phyloP scores from a whole-genome alignment of 2,113 vertebrate species.

The Eublepharis macularius region DNA sequence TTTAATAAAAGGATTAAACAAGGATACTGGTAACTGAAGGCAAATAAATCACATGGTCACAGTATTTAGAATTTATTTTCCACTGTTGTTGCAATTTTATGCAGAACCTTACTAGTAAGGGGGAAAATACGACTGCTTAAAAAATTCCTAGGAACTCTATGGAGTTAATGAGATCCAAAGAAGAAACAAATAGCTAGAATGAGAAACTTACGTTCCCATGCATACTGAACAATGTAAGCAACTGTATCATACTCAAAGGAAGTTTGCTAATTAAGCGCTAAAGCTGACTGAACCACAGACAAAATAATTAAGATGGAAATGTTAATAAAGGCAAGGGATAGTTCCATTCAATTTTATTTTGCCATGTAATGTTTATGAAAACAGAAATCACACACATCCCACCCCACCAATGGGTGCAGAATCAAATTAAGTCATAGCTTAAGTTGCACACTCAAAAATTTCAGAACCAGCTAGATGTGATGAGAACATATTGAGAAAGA shows the following conservation, averaged over 20 bases:
- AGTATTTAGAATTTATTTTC: neutral
- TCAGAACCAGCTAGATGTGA: neutral
- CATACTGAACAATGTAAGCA: constrained; percentile 38
- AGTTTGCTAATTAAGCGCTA: constrained; percentile 38
- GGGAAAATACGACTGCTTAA: neutral
- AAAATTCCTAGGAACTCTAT: neutral
- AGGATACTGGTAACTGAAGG: neutral
- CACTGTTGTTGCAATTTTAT: constrained; percentile 17
- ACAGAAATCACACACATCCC: neutral
- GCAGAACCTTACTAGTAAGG: neutral
- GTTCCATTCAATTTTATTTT: neutral
- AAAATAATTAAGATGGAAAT: constrained; percentile 14
- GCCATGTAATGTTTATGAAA: constrained; percentile 12
- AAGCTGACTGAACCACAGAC: constrained; percentile 26
- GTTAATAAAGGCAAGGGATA: neutral
- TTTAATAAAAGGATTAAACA: constrained; percentile 27
- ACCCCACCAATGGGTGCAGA: neutral
- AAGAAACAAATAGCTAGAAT: constrained; percentile 28
- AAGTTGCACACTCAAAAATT: neutral
- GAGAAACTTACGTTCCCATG: constrained; percentile 31
- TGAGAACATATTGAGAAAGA: neutral
- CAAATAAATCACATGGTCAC: neutral
- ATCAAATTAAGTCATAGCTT: neutral
- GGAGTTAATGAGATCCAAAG: constrained; percentile 15
- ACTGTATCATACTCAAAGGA: constrained; percentile 22